A percentile compares a stretch with the other conserved stretches of the same genome.
Evolutionary conservation across 2,113 vertebrate species (phyloP).

Genomic region (Stigmatopora nigra): DNA sequence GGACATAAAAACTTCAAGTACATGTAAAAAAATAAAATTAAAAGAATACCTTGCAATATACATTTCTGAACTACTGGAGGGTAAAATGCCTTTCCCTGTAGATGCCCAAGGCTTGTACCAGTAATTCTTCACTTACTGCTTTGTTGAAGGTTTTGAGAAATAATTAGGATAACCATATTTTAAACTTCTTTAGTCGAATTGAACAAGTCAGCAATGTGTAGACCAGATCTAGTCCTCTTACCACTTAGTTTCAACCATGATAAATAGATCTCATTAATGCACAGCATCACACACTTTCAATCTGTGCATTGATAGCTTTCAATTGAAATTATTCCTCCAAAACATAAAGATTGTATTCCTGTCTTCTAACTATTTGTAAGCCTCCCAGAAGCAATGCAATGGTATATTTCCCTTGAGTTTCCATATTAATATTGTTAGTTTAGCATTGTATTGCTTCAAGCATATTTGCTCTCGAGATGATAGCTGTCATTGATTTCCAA

Average conservation of each 20-base stretch:
- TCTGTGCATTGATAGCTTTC: slow-evolving; percentile 33
- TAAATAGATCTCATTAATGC: slow-evolving; percentile 6
- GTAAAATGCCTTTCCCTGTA: neutral
- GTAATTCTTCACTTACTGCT: slow-evolving; percentile 16
- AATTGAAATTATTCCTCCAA: slow-evolving; percentile 1
- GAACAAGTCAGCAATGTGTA: slow-evolving; percentile 26
- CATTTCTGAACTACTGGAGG: slow-evolving; percentile 7
- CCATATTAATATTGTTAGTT: neutral
- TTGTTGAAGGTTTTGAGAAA: slow-evolving; percentile 20
- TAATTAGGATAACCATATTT: slow-evolving; percentile 28
- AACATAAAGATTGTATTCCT: slow-evolving; percentile 3
- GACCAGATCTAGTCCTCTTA: slow-evolving; percentile 21
- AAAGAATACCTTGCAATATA: slow-evolving; percentile 4
- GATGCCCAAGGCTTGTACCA: slow-evolving; percentile 3
- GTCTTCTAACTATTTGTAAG: slow-evolving; percentile 3
- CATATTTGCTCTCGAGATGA: slow-evolving; percentile 13
- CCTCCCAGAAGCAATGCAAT: neutral
- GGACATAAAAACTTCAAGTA: slow-evolving; percentile 5
- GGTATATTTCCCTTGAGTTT: neutral
- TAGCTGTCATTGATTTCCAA: slow-evolving; percentile 32
- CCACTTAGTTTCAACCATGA: slow-evolving; percentile 22
- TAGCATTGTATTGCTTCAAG: neutral
- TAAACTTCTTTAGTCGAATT: slow-evolving; percentile 6
- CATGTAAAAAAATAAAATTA: neutral
- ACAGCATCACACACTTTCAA: slow-evolving; percentile 27